Evolutionary conservation across 2,113 vertebrate genomes (phyloP), one percentile per base, ranked within the genome.

Genomic region (Eudyptes chrysolophus): DNA sequence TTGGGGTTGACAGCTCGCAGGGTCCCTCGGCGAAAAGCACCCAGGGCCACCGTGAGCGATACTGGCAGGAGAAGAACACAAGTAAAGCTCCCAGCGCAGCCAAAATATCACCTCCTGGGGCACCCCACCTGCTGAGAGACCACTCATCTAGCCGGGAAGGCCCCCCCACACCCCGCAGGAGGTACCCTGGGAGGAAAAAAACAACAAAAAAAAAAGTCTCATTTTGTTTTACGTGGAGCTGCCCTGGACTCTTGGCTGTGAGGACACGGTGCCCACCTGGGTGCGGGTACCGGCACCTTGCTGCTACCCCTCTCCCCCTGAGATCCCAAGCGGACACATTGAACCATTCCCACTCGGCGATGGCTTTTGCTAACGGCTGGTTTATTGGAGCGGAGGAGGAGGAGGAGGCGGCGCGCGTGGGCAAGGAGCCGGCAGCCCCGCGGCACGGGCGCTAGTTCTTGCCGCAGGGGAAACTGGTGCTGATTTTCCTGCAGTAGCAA

Each of bases 401-500:
- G 42, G 58, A 25, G 27, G 40, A 25, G 27, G 40, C 11, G 0
- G 18, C 77, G 22, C 10, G 0, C 2, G 2, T 8, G 48, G 44
- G 58, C 20, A 2, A 61, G 75, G 46, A 16, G 51, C 51, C 4
- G 54, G 70, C 38, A 48, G 44, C 79, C 82, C 77, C 2, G 0
- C 0, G 1, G 27, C 21, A 6, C 6, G 4, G 78, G 48, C 1
- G 0, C 94, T 98, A 99, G 77, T 98, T 98, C 94, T 98, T 98
- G 94, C 98, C 96, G 0, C 98, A 98, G 71, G 98, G 97, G 65
- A 98, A 98, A 32, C 52, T 89, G 74, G 97, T 98, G 79, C 98
- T 98, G 72, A 99, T 98, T 36, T 98, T 99, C 95, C 99, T 98
- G 96, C 99, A 99, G 98, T 99, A 99, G 97, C 99, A 99, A 87